phyloP scores from a whole-genome alignment of 2,888 invertebrate species.

The Lithophane semibrunnea region DNA sequence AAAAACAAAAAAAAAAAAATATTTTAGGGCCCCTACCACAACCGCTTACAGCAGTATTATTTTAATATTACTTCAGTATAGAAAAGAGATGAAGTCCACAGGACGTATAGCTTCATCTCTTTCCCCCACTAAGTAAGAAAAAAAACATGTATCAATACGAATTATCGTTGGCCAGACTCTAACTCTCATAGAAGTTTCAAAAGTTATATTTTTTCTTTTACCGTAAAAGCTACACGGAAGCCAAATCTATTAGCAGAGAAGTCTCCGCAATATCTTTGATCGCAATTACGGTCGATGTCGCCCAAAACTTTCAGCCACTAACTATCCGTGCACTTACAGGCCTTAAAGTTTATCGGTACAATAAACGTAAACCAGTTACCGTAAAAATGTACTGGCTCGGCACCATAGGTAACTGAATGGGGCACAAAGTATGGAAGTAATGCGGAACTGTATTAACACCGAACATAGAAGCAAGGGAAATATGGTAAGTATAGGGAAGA shows the following conservation, averaged over 20 bases:
- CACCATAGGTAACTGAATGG: slow-evolving; percentile 36
- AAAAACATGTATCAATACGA: too few species aligned
- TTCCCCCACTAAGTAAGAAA: too few species aligned
- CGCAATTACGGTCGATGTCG: neutral
- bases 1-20: neutral
- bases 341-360: slow-evolving; percentile 46
- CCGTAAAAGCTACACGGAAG: neutral
- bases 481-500: neutral
- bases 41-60: too few species aligned
- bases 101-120: too few species aligned
- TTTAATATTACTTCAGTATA: too few species aligned
- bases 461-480: neutral
- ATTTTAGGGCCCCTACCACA: too few species aligned
- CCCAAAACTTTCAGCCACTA: slow-evolving; percentile 42
- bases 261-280: slow-evolving; percentile 21
- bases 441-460: slow-evolving; percentile 21
- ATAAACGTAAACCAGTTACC: slow-evolving; percentile 58
- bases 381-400: slow-evolving; percentile 44
- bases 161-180: too few species aligned
- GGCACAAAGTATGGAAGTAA: slow-evolving; percentile 40
- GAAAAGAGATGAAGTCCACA: too few species aligned
- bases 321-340: slow-evolving; percentile 22
- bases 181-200: neutral
- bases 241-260: neutral
- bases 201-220: neutral